phyloP scores from a whole-genome alignment of 2,113 vertebrate species.

The Lepus americanus region DNA sequence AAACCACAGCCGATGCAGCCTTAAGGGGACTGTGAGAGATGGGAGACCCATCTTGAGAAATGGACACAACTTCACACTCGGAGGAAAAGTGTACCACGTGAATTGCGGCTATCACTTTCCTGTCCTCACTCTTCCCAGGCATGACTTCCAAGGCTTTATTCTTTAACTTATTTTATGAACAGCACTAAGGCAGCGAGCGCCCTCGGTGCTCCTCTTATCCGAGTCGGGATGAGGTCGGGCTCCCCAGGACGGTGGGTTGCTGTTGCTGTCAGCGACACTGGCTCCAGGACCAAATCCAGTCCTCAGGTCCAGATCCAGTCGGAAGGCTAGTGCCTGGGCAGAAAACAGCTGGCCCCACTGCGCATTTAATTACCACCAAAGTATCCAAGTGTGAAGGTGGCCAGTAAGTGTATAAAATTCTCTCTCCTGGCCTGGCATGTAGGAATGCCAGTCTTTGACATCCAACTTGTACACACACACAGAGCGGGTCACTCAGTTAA shows the following conservation, averaged over 20 bases:
- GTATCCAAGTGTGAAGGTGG: background rate
- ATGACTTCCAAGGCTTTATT: slow-evolving; percentile 54
- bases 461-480: background rate
- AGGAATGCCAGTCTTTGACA: background rate
- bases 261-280: background rate
- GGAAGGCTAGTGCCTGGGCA: background rate
- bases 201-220: background rate
- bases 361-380: background rate
- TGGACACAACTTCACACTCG: background rate
- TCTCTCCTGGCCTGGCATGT: background rate
- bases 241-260: background rate
- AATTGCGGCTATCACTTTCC: slow-evolving; percentile 22
- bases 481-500: background rate
- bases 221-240: background rate
- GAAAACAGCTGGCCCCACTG: background rate
- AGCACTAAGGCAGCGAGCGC: background rate
- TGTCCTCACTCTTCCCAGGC: slow-evolving; percentile 38
- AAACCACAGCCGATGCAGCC: background rate
- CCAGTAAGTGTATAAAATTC: background rate
- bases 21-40: background rate
- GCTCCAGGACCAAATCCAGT: background rate
- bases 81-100: background rate
- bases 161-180: slow-evolving; percentile 56
- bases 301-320: background rate
- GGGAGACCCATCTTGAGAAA: slow-evolving; percentile 8